Percentiles rank a stretch among this genome's conserved stretches.
phyloP scores from a whole-genome alignment of 1,140 invertebrate genomes.

The Sarcophaga peregrina region DNA sequence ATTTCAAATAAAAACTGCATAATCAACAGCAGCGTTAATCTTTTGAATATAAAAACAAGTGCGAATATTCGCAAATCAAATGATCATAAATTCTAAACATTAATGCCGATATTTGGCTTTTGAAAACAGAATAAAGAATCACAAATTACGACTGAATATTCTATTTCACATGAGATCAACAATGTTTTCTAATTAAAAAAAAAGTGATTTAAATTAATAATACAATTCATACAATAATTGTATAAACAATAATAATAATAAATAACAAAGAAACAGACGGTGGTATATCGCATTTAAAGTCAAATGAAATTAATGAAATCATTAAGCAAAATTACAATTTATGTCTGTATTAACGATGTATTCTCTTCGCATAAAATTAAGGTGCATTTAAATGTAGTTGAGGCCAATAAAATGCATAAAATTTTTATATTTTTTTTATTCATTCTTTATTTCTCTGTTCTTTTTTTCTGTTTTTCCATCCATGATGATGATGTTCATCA shows the following conservation, averaged over 20 bases:
- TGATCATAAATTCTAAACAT: background rate
- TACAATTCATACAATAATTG: background rate
- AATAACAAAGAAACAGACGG: background rate
- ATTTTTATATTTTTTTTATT: background rate
- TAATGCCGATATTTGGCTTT: background rate
- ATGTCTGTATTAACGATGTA: background rate
- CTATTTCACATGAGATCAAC: background rate
- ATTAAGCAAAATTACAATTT: background rate
- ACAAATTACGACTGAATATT: no score
- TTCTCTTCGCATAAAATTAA: background rate
- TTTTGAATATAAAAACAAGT: background rate
- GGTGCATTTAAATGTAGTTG: background rate
- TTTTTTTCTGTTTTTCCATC: no score
- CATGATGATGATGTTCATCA: background rate
- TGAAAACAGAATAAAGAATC: background rate
- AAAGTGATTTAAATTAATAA: background rate
- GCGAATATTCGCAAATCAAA: background rate
- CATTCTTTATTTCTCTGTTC: no score
- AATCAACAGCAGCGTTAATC: background rate
- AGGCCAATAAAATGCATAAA: background rate
- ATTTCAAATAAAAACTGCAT: background rate
- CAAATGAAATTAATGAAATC: conserved; percentile 9
- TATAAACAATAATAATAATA: no score
- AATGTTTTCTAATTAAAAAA: conserved; percentile 16
- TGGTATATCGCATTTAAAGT: background rate